A percentile compares a stretch with the other conserved stretches of the same genome.
Conservation (phyloP, 2,888 invertebrate genomes). For the Ochropacha duplaris region DNA sequence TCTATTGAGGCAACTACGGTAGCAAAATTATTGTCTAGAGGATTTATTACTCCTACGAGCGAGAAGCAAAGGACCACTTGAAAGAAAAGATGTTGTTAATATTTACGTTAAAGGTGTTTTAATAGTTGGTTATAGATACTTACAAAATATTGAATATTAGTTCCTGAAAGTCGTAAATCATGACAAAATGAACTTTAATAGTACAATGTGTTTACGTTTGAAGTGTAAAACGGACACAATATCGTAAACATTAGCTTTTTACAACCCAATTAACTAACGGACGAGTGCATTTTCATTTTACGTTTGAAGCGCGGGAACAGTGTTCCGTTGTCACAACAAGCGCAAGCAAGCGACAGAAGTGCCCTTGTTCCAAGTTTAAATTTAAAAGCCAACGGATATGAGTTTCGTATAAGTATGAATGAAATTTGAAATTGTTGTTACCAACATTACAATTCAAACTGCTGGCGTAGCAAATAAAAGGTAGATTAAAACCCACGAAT, state of each 20-base stretch:
- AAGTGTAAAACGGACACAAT: conserved; percentile 1
- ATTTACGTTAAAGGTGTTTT: conserved; percentile 9
- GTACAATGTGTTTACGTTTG: conserved; percentile 9
- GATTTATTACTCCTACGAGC: conserved; percentile 21
- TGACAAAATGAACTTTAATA: conserved; percentile 26
- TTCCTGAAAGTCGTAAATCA: conserved; percentile 28
- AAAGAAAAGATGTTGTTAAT: no score
- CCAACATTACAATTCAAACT: not conserved
- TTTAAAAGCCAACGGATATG: conserved; percentile 37
- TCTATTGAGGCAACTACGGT: conserved; percentile 41
- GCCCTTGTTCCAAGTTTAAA: conserved; percentile 42
- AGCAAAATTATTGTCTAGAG: conserved; percentile 37
- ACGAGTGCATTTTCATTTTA: conserved; percentile 4
- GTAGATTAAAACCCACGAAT: no score
- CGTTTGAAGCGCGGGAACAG: conserved; percentile 24
- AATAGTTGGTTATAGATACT: conserved; percentile 17
- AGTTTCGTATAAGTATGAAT: conserved; percentile 10
- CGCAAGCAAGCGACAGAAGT: conserved; percentile 26
- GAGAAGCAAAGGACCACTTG: conserved; percentile 4
- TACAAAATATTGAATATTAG: conserved; percentile 21
- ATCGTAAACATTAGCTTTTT: conserved; percentile 1
- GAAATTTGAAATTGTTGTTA: not conserved
- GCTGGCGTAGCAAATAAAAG: not conserved
- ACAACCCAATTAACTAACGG: not conserved
- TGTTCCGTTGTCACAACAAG: conserved; percentile 22